Conservation (phyloP, 2,113 vertebrate genomes). For the Myrmecobius fasciatus region DNA sequence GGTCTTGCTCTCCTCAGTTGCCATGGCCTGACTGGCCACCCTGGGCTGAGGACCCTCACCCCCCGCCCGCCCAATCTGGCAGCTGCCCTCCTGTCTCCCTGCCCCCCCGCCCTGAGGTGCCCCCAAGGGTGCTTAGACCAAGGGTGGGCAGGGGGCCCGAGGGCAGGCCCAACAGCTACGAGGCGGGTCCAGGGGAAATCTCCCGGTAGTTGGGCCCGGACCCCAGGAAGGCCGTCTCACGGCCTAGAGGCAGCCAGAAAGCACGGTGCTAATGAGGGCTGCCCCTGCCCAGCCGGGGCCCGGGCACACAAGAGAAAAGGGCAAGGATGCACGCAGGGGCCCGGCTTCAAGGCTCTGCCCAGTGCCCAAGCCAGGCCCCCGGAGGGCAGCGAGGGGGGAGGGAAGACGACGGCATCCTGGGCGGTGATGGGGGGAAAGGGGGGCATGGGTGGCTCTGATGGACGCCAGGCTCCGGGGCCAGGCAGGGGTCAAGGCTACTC, state of each 20-base stretch:
- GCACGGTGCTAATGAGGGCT: background rate
- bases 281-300: background rate
- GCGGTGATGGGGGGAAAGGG: background rate
- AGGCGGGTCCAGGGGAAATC: background rate
- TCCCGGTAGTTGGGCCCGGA: too few relatives aligned
- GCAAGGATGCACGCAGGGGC: too few relatives aligned
- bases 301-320: rapidly evolving
- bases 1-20: background rate
- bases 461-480: too few relatives aligned
- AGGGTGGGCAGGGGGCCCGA: background rate
- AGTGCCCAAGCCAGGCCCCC: too few relatives aligned
- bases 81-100: background rate
- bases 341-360: background rate
- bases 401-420: too few relatives aligned
- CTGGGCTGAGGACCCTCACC: background rate
- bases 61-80: background rate
- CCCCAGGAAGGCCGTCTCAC: background rate
- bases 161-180: too few relatives aligned
- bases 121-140: too few relatives aligned
- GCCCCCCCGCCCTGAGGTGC: too few relatives aligned
- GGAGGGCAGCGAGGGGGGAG: background rate
- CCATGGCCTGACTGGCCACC: too few relatives aligned
- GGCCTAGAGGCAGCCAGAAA: too few relatives aligned
- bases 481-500: conserved; percentile 79
- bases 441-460: too few relatives aligned